phyloP scores from a whole-genome alignment of 2,797 vertebrate genomes.

The Phyllotis vaccarum region DNA sequence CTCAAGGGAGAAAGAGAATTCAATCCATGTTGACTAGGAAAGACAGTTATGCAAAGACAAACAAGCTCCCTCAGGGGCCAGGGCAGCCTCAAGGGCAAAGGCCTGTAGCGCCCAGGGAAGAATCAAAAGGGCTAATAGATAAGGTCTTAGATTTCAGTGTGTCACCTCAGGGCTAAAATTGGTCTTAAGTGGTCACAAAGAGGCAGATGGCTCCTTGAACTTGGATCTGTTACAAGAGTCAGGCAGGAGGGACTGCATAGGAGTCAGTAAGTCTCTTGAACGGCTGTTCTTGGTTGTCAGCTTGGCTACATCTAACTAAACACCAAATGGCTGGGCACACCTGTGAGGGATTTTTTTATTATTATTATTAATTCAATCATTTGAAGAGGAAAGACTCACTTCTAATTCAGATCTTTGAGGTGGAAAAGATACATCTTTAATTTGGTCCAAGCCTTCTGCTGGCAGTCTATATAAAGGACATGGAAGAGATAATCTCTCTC shows the following conservation, averaged over 20 bases:
- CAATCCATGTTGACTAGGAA: neutral
- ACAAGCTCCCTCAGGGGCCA: neutral
- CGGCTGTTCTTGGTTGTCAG: neutral
- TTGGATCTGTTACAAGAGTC: neutral
- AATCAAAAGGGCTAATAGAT: too few relatives aligned
- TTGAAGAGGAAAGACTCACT: neutral
- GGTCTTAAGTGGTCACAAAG: neutral
- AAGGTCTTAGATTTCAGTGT: neutral
- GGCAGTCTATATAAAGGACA: neutral
- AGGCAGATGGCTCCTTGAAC: neutral
- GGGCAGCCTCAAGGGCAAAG: rapidly evolving
- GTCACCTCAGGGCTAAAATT: neutral
- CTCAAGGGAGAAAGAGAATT: neutral
- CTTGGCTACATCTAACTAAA: neutral
- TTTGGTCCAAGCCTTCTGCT: neutral
- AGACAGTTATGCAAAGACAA: neutral
- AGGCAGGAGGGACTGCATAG: neutral
- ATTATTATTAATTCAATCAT: neutral
- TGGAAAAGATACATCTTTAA: too few relatives aligned
- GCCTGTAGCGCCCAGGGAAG: too few relatives aligned
- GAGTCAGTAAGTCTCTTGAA: neutral
- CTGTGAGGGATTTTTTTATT: neutral
- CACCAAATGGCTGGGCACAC: neutral
- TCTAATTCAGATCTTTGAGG: neutral
- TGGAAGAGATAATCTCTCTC: neutral